Evolutionary conservation across 1,140 invertebrate genomes (phyloP), one percentile per base, ranked within the genome.

Genomic region (Ridgeia piscesae): DNA sequence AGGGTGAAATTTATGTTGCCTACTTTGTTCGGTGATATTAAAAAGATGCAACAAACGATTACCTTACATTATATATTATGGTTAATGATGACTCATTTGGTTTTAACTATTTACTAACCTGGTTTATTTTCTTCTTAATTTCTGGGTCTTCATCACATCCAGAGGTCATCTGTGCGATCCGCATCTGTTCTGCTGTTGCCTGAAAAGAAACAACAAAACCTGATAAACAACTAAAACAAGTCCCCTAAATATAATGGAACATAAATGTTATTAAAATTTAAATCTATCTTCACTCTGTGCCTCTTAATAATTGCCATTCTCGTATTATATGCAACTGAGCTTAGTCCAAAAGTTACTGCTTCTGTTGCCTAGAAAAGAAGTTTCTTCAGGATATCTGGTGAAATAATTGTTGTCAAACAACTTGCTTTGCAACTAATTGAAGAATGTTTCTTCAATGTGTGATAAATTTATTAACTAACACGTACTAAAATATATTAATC

Each of bases 161-260:
- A 88, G 33, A 97, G 94, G 97, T 97, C 92, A 97, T 97, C 96
- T 97, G 97, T 94, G 97, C 97, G 95, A 97, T 96, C 94, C 97
- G 96, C 94, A 97, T 96, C 95, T 97, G 97, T 96, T 97, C 97
- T 93, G 96, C 95, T 35, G 96, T 96, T 33, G 96, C 95, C 96
- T 96, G 92, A 91, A 93, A 48, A 35, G 88, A 92, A 94, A 91
- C 93, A 92, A n/a, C 31, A 91, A 31, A 77, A 77, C 58, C 27
- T 77, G 14, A 77, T 77, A 77, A 77, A 77, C 48, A 50, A 50
- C 21, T 50, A 50, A 11, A 8, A 11, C 58, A 27, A 77, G 58
- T 77, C 4, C 42, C 42, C 42, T 42, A 4, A 42, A 42, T 11
- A 42, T 42, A 42, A n/a, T n/a, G n/a, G n/a, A n/a, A 42, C 42